phyloP scores from a whole-genome alignment of 2,113 vertebrate species.

The Proteles cristata region DNA sequence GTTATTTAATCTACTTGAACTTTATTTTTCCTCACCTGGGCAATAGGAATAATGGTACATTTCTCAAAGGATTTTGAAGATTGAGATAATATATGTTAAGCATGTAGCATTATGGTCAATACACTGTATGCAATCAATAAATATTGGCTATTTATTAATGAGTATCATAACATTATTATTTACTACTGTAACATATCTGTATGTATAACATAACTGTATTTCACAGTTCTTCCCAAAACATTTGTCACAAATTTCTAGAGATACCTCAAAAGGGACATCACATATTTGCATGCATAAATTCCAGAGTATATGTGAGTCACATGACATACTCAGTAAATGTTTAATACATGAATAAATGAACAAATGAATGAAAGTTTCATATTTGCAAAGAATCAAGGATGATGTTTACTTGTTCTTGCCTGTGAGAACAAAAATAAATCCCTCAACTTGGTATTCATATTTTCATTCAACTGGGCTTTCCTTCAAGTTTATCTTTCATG shows the following conservation, averaged over 20 bases:
- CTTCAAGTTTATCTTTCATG: constrained; percentile 42
- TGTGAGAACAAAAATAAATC: constrained; percentile 42
- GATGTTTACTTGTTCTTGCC: constrained; percentile 4
- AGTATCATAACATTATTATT: not conserved
- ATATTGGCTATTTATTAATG: not conserved
- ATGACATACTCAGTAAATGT: not conserved
- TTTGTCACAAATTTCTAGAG: constrained; percentile 16
- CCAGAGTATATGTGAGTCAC: not conserved
- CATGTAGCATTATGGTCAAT: not conserved
- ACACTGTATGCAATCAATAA: not conserved
- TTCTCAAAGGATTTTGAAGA: constrained; percentile 7
- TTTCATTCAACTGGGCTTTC: constrained; percentile 32
- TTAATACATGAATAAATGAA: constrained; percentile 53
- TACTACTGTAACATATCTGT: not conserved
- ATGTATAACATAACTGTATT: not conserved
- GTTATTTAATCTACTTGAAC: not conserved
- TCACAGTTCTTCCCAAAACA: not conserved
- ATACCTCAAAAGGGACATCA: constrained; percentile 14
- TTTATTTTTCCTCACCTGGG: not conserved
- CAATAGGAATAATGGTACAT: not conserved
- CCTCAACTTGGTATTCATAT: not conserved
- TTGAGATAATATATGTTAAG: constrained; percentile 26
- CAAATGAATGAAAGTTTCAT: constrained; percentile 25
- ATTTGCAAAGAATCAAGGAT: constrained; percentile 25
- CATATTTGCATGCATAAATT: constrained; percentile 16